Evolutionary conservation across 2,797 vertebrate species (phyloP), one percentile per base, ranked within the genome.

Genomic region (Columba guinea): DNA sequence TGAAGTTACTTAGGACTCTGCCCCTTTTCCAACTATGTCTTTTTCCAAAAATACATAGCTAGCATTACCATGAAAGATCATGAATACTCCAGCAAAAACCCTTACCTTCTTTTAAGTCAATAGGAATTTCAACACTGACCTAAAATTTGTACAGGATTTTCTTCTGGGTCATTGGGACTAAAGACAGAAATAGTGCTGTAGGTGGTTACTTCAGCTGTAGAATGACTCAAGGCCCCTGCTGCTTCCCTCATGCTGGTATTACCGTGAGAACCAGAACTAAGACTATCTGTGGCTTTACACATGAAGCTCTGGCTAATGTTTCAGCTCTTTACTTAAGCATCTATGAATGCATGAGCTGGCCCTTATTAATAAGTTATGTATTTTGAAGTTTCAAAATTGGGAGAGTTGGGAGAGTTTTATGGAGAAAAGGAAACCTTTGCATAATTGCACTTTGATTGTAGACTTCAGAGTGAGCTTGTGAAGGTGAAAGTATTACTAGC

Each of bases 171-270:
- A 73, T 9, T 65, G 2, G 63, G 63, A 53, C 71, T 88, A 94
- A 77, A 94, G 76, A 75, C 63, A 90, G 67, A 80, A 86, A 88
- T 78, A 91, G 16, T 73, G 30, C 21, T 88, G 71, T 87, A 63
- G 64, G 27, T 77, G 75, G n/a, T 68, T 89, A 63, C 67, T 95
- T 90, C 78, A 94, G 74, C 35, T 70, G 60, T 77, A 1, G 19
- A 93, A 70, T 95, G 88, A 91, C 87, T 96, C 89, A 97, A 93
- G 70, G 39, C 49, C 64, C 93, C 92, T 82, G 93, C 87, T 86
- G 63, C 83, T 89, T 96, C 75, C 23, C 48, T 89, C 94, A 88
- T 84, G 58, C 80, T 91, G 90, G 20, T 1, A 9, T 88, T 90
- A 51, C 64, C 94, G 87, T 96, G 91, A 94, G 94, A 95, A 96